Conservation (phyloP, 2,113 vertebrate species). For the Dicrurus megarhynchus region DNA sequence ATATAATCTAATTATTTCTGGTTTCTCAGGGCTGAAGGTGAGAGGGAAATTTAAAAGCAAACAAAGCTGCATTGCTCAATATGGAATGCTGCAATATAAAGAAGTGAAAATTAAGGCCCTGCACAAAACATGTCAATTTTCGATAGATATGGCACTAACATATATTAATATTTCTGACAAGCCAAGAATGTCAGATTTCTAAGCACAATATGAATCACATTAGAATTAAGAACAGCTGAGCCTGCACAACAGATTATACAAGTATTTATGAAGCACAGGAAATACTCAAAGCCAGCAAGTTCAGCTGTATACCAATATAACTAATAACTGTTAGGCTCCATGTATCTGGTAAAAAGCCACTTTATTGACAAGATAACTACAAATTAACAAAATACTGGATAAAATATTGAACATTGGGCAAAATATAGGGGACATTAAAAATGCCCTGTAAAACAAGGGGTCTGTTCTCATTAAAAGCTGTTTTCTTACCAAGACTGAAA, state of each 20-base stretch:
- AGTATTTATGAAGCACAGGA: slow-evolving; percentile 51
- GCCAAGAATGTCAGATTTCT: slow-evolving; percentile 57
- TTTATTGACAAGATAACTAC: not conserved
- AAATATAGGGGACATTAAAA: not conserved
- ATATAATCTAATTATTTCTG: slow-evolving; percentile 45
- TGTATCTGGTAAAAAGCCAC: not conserved
- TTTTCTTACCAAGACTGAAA: not conserved
- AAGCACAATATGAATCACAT: slow-evolving; percentile 53
- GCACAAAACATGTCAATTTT: slow-evolving; percentile 44
- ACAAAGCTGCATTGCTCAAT: slow-evolving; percentile 26
- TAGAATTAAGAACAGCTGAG: slow-evolving; percentile 64
- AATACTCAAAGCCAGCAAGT: slow-evolving; percentile 35
- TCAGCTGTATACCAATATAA: not conserved
- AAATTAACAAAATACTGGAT: not conserved
- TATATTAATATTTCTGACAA: slow-evolving; percentile 43
- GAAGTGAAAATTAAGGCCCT: slow-evolving; percentile 27
- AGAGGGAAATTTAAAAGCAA: slow-evolving; percentile 51
- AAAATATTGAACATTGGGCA: not conserved
- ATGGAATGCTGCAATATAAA: slow-evolving; percentile 12
- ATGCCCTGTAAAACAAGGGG: not conserved
- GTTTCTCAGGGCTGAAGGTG: slow-evolving; percentile 15
- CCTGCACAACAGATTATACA: slow-evolving; percentile 44
- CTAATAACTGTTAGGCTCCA: not conserved
- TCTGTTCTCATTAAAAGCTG: not conserved
- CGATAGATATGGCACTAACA: slow-evolving; percentile 16